Base-by-base conservation (phyloP, 1,140 invertebrate genomes). In the Neotoxoptera formosana region DNA sequence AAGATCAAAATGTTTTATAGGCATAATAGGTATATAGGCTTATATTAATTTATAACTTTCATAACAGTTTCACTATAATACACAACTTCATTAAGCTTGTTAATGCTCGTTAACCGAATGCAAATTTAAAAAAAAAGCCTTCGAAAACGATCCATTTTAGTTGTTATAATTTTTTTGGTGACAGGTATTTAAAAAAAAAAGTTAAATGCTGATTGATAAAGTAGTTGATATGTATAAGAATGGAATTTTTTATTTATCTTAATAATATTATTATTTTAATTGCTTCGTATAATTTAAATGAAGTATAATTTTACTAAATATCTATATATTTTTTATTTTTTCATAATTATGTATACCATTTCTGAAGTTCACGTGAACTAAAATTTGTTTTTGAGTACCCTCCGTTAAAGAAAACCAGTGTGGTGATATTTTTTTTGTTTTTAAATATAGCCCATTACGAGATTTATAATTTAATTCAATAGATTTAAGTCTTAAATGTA, bases 21-120 rank as follows among this genome's bases (percentile, higher is more conserved):
- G 17, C 30, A 76, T 76, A 76, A 76, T 14, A n/a, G n/a, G n/a
- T n/a, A n/a, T 67, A 67, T 67, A 30, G 9, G 9, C 14, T 67
- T 30, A 67, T 67, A 67, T 30, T n/a, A 30, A 30, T 67, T 30
- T 67, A n/a, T 17, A 17, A 76, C 60, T 76, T 76, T 76, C 60
- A 76, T 76, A 76, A 76, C n/a, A n/a, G 30, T 76, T 76, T 76
- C 60, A 76, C 60, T n/a, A n/a, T 76, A 76, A n/a, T 76, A n/a
- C n/a, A 30, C 60, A 4, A n/a, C 30, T 17, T 76, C n/a, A 17
- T 14, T 2, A 17, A 4, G 14, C n/a, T 34, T 76, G 11, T 76
- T 76, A 4, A 67, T 67, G 17, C 30, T n/a, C 30, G 30, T 67
- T n/a, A 67, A n/a, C n/a, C 14, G 30, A 76, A 76, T n/a, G 14